These are phyloP conservation scores for Alaudala cheleensis DNA, from an alignment of 2,113 vertebrate species.

Conservation along the genomic window DNA sequence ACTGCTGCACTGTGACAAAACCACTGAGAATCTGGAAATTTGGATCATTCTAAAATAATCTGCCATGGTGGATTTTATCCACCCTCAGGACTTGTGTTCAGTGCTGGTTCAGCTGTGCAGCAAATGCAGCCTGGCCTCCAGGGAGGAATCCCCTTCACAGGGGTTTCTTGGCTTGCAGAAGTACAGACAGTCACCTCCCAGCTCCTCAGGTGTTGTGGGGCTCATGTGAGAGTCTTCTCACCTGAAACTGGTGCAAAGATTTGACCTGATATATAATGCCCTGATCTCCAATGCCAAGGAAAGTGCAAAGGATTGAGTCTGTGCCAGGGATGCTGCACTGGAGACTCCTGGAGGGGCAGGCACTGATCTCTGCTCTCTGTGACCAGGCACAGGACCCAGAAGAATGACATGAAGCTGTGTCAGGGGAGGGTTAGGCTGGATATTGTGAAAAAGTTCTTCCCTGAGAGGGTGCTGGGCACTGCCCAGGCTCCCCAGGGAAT, in stretches of 20 bases:
- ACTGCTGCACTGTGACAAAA: background rate
- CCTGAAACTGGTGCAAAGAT: background rate
- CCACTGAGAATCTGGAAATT: background rate
- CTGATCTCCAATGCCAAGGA: background rate
- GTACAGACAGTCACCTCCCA: background rate
- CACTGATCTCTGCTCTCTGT: background rate
- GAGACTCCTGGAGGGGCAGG: background rate
- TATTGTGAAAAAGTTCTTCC: background rate
- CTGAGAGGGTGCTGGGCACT: background rate
- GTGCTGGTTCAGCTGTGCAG: background rate
- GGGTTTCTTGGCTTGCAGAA: background rate
- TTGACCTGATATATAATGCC: accelerated
- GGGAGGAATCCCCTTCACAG: accelerated
- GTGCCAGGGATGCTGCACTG: background rate
- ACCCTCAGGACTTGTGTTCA: background rate
- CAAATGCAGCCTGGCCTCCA: background rate
- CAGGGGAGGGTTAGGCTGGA: background rate
- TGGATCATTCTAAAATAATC: background rate
- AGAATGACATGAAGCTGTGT: background rate
- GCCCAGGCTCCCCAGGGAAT: background rate
- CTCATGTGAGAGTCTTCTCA: background rate
- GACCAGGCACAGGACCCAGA: accelerated
- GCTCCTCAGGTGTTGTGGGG: background rate
- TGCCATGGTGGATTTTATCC: background rate
- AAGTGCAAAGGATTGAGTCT: accelerated